These are phyloP conservation scores for Macrosteles quadrilineatus DNA, from an alignment of 1,140 invertebrate species.

Conservation along the genomic window DNA sequence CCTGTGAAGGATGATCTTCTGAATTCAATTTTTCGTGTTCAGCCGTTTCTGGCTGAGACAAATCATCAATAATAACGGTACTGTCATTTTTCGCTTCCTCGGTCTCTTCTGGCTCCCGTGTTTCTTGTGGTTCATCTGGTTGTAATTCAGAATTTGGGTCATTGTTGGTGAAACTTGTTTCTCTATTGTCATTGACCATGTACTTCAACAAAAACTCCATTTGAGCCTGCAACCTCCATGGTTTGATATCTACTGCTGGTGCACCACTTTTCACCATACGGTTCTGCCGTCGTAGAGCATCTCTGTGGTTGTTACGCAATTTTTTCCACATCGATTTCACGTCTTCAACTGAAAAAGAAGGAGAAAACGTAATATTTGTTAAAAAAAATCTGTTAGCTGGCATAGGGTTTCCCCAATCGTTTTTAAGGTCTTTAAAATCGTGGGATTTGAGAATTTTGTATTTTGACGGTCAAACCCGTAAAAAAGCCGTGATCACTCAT, in stretches of 20 bases:
- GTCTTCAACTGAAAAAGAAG: constrained; percentile 27
- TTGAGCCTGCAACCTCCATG: constrained; percentile 36
- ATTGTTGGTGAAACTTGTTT: neutral
- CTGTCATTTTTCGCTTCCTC: neutral
- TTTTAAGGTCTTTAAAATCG: neutral
- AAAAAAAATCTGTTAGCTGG: neutral
- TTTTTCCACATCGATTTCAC: constrained; percentile 36
- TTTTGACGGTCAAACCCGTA: neutral
- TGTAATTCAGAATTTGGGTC: neutral
- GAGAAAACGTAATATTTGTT: neutral
- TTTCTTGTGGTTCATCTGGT: neutral
- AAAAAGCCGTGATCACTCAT: no score
- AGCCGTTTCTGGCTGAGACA: neutral
- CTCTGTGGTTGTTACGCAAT: constrained; percentile 31
- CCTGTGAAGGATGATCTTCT: neutral
- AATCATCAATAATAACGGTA: neutral
- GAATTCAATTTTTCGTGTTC: neutral
- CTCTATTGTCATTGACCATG: neutral
- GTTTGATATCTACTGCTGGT: constrained; percentile 25
- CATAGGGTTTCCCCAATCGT: neutral
- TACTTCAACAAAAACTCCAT: constrained; percentile 3
- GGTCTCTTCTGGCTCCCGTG: neutral
- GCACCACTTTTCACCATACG: constrained; percentile 33
- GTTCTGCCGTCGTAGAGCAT: constrained; percentile 36
- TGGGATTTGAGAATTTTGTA: neutral